These are phyloP conservation scores for Lepus timidus DNA, from an alignment of 2,113 vertebrate genomes.

Conservation along the genomic window DNA sequence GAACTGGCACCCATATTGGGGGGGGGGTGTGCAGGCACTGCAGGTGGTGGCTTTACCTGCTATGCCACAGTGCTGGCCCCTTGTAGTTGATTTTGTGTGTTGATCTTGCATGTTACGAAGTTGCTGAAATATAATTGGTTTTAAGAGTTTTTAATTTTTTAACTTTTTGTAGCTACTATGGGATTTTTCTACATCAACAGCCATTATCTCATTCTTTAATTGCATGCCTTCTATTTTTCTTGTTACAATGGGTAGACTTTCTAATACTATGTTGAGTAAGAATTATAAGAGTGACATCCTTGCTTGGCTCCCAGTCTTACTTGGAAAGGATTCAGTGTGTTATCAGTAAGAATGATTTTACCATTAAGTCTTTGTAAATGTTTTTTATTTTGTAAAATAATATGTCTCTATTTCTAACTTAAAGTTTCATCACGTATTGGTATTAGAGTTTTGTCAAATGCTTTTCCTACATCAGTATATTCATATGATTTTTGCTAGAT, in stretches of 20 bases:
- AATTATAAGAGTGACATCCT: neutral
- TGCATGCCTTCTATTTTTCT: neutral
- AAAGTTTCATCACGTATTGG: neutral
- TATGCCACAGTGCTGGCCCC: too few species aligned
- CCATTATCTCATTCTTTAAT: neutral
- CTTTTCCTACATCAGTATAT: neutral
- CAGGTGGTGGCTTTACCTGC: too few species aligned
- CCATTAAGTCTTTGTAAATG: neutral
- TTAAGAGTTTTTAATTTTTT: neutral
- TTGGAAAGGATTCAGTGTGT: neutral
- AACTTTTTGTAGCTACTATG: neutral
- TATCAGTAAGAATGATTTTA: neutral
- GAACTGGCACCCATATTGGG: too few species aligned
- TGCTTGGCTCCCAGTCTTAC: neutral
- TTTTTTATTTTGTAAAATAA: neutral
- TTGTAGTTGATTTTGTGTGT: neutral
- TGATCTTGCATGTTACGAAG: neutral
- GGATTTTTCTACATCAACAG: neutral
- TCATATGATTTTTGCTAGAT: neutral
- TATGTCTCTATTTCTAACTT: neutral
- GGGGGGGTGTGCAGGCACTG: too few species aligned
- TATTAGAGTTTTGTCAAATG: neutral
- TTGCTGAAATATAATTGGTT: neutral
- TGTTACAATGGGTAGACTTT: neutral
- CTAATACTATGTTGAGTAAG: neutral